Percentiles rank a stretch among this genome's conserved stretches.
phyloP scores from a whole-genome alignment of 2,888 invertebrate genomes.

The Piscicola geometra region DNA sequence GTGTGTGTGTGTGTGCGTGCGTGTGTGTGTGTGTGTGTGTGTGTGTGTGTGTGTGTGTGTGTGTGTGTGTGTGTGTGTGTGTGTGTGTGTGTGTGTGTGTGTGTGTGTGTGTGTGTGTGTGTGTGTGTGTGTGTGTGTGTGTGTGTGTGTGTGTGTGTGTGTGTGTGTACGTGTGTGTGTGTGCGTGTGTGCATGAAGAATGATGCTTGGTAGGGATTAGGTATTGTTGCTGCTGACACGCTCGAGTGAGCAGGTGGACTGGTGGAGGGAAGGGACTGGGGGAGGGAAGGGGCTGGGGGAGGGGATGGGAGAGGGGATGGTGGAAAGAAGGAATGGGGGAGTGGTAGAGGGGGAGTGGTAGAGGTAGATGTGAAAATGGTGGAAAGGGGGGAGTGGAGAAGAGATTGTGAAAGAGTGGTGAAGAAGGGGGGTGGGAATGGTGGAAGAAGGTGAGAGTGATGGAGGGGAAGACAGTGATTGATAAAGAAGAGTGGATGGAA shows the following conservation, averaged over 20 bases:
- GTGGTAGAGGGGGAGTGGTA: too few relatives aligned
- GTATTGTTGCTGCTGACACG: too few relatives aligned
- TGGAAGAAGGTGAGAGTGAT: background rate
- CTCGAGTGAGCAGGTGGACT: too few relatives aligned
- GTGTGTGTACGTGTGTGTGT: conserved; percentile 19
- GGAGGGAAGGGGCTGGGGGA: too few relatives aligned
- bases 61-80: conserved; percentile 19
- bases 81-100: conserved; percentile 19
- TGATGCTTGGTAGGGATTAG: too few relatives aligned
- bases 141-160: conserved; percentile 16
- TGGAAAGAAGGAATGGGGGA: too few relatives aligned
- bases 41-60: conserved; percentile 19
- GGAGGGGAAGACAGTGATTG: too few relatives aligned
- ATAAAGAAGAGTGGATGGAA: too few relatives aligned
- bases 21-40: conserved; percentile 14
- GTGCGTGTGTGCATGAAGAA: background rate
- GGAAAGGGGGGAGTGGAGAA: conserved; percentile 4
- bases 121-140: conserved; percentile 19
- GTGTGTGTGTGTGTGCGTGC: conserved; percentile 1
- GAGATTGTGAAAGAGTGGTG: background rate
- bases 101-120: conserved; percentile 11
- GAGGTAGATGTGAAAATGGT: background rate
- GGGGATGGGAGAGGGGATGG: too few relatives aligned
- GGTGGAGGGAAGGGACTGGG: too few relatives aligned
- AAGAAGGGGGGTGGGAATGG: background rate